phyloP scores from a whole-genome alignment of 2,888 invertebrate genomes.

The Cryptocephalus moraei region DNA sequence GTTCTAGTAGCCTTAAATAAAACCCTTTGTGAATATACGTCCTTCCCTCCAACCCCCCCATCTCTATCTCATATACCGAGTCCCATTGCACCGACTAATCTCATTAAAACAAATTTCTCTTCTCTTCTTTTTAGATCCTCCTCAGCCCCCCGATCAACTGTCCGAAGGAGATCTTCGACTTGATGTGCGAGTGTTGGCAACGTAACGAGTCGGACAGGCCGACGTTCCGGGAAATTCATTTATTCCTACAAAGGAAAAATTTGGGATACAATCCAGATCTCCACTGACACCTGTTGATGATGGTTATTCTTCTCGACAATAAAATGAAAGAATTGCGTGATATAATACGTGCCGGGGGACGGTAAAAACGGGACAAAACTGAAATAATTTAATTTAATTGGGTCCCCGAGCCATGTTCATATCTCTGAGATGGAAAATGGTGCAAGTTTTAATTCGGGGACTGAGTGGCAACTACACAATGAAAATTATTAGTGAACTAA shows the following conservation, averaged over 20 bases:
- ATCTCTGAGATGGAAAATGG: no score
- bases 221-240: constrained; percentile 73
- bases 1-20: no score
- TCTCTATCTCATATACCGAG: no score
- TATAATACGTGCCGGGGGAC: constrained; percentile 9
- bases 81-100: no score
- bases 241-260: constrained; percentile 73
- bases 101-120: background rate
- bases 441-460: no score
- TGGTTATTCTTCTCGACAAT: constrained; percentile 25
- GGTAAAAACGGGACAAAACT: no score
- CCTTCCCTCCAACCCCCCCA: no score
- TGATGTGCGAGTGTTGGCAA: constrained; percentile 84
- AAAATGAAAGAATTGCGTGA: constrained; percentile 28
- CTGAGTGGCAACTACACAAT: no score
- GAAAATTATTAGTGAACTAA: no score
- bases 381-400: no score
- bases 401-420: no score
- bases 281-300: constrained; percentile 29
- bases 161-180: constrained; percentile 74
- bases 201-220: constrained; percentile 66
- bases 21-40: no score
- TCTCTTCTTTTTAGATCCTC: constrained; percentile 38
- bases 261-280: constrained; percentile 43
- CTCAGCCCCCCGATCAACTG: constrained; percentile 66